phyloP scores from a whole-genome alignment of 2,888 invertebrate species.

The Trichopria drosophilae region DNA sequence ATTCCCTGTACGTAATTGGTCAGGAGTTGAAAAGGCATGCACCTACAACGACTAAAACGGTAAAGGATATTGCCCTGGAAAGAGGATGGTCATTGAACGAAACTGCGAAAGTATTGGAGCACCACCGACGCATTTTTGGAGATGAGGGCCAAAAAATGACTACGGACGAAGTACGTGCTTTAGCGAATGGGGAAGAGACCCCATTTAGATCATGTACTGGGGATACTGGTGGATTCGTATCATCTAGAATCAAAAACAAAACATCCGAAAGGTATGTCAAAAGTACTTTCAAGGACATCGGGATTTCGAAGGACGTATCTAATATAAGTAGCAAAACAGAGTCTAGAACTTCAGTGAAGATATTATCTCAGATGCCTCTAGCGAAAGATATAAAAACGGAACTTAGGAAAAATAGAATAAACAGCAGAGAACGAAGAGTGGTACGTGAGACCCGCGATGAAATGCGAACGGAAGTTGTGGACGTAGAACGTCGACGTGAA shows the following conservation, averaged over 20 bases:
- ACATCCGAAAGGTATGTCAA: no score
- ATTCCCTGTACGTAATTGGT: constrained; percentile 4
- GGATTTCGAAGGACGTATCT: no score
- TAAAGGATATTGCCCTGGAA: constrained; percentile 16
- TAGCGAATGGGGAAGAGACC: constrained; percentile 30
- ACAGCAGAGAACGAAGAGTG: constrained; percentile 38
- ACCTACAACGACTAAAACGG: constrained; percentile 21
- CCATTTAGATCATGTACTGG: constrained; percentile 21
- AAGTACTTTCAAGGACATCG: no score
- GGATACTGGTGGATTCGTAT: no score
- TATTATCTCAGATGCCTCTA: constrained; percentile 39
- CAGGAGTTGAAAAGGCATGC: constrained; percentile 31
- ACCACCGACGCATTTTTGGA: constrained; percentile 40
- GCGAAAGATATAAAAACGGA: constrained; percentile 43
- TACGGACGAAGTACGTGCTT: constrained; percentile 41
- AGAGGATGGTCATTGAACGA: constrained; percentile 51
- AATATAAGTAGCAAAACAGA: no score
- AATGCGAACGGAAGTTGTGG: constrained; percentile 23
- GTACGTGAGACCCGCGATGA: constrained; percentile 19
- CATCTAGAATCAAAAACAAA: no score
- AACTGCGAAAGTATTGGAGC: constrained; percentile 47
- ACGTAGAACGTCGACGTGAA: constrained; percentile 19
- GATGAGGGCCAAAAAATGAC: constrained; percentile 39
- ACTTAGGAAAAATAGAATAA: constrained; percentile 40
- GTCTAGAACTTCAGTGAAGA: constrained; percentile 33